phyloP scores from a whole-genome alignment of 2,888 invertebrate species.

The Melipona bicolor region DNA sequence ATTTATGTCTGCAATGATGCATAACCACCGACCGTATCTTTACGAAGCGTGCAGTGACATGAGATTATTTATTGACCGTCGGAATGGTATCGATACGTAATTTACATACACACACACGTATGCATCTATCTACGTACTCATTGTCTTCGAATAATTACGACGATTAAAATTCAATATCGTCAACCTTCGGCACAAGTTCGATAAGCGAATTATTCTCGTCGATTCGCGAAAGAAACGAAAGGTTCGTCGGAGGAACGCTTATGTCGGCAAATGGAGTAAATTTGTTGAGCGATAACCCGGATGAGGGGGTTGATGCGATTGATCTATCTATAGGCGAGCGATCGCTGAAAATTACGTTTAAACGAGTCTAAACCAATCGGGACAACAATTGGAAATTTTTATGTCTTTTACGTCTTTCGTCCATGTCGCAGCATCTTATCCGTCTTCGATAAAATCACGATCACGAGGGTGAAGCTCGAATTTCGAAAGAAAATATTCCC shows the following conservation, averaged over 20 bases:
- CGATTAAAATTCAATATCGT: neutral
- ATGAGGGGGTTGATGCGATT: too few species aligned
- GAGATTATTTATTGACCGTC: slow-evolving; percentile 17
- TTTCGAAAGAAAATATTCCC: neutral
- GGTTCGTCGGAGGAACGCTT: neutral
- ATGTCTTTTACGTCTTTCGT: too few species aligned
- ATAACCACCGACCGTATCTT: slow-evolving; percentile 10
- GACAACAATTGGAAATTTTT: neutral
- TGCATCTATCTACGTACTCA: too few species aligned
- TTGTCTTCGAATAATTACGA: neutral
- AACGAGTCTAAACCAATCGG: neutral
- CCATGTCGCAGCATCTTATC: neutral
- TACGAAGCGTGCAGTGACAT: slow-evolving; percentile 33
- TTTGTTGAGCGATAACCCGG: neutral
- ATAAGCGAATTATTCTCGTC: neutral
- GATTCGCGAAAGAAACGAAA: too few species aligned
- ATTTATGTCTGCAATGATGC: slow-evolving; percentile 48
- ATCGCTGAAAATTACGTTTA: too few species aligned
- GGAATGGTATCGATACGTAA: slow-evolving; percentile 4
- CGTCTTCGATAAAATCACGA: neutral
- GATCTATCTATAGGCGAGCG: neutral
- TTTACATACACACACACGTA: neutral
- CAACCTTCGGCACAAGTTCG: neutral
- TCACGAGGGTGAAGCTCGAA: neutral
- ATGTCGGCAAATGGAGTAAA: neutral